These are phyloP conservation scores for Molossus molossus DNA, from an alignment of 2,797 vertebrate species.

Conservation along the genomic window DNA sequence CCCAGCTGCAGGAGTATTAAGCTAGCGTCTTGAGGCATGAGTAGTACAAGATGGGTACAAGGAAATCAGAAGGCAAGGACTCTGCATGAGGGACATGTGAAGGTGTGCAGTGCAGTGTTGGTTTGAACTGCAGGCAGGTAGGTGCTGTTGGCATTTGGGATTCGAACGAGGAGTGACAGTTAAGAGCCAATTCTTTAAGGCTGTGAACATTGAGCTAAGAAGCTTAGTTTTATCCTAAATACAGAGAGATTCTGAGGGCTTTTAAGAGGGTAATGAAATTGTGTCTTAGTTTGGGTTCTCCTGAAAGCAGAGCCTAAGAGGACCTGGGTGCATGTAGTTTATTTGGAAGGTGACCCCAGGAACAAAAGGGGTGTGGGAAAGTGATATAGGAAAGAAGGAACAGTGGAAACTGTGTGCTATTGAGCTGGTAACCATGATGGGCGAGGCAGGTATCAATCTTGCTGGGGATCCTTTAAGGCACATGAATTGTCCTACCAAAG, in stretches of 20 bases:
- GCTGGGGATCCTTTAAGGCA: background rate
- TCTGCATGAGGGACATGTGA: background rate
- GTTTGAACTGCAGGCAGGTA: background rate
- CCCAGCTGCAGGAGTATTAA: background rate
- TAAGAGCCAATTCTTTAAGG: background rate
- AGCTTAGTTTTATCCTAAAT: background rate
- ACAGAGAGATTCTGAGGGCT: background rate
- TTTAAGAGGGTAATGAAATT: background rate
- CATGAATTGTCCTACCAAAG: background rate
- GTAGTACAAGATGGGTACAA: background rate
- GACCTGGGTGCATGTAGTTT: background rate
- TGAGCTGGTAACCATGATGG: background rate
- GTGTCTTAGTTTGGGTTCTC: background rate
- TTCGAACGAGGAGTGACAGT: background rate
- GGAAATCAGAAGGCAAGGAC: background rate
- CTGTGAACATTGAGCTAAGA: background rate
- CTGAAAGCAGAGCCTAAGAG: background rate
- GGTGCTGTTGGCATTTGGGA: background rate
- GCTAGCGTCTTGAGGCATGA: background rate
- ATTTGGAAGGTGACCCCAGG: background rate
- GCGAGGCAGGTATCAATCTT: background rate
- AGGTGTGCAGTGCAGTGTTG: fast-evolving
- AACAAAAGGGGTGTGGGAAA: background rate
- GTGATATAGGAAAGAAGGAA: background rate
- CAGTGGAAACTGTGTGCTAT: background rate